Percentiles rank a stretch among this genome's conserved stretches.
These are phyloP conservation scores for Aeoliscus strigatus DNA, from an alignment of 2,797 vertebrate species.

Conservation along the genomic window DNA sequence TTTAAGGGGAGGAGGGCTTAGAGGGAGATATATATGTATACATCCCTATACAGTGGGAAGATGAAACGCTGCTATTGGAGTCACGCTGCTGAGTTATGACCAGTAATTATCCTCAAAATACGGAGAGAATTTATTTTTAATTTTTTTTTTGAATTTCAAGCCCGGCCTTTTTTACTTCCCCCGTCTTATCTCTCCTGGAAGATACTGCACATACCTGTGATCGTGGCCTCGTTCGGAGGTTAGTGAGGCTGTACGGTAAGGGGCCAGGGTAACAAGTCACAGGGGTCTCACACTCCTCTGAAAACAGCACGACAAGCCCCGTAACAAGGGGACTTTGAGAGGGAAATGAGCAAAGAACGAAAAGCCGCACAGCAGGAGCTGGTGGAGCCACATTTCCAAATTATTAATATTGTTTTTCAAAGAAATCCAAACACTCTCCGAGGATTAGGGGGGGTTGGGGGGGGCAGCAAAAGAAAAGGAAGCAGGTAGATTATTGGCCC, in stretches of 20 bases:
- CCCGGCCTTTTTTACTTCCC: constrained; percentile 18
- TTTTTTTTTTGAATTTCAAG: no score
- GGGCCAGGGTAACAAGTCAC: constrained; percentile 55
- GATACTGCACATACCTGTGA: constrained; percentile 63
- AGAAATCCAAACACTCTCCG: constrained; percentile 65
- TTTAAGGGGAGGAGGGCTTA: constrained; percentile 10
- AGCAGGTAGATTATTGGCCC: constrained; percentile 64
- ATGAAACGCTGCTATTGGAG: constrained; percentile 19
- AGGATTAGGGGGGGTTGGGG: constrained; percentile 43
- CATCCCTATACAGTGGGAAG: constrained; percentile 1
- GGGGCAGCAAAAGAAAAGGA: constrained; percentile 30
- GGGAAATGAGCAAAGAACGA: constrained; percentile 72
- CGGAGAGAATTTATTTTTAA: constrained; percentile 13
- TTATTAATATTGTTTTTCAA: constrained; percentile 73
- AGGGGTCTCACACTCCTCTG: constrained; percentile 57
- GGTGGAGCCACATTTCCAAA: constrained; percentile 64
- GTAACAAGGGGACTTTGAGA: constrained; percentile 68
- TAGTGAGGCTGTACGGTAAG: constrained; percentile 35
- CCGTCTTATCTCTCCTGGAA: constrained; percentile 31
- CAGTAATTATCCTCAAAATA: constrained; percentile 33
- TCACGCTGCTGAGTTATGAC: constrained; percentile 24
- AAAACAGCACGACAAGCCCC: constrained; percentile 66
- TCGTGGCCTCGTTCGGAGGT: constrained; percentile 44
- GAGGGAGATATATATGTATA: constrained; percentile 5
- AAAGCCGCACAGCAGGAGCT: constrained; percentile 62